Conservation (phyloP, 2,888 invertebrate species). For the Incurvaria masculella region DNA sequence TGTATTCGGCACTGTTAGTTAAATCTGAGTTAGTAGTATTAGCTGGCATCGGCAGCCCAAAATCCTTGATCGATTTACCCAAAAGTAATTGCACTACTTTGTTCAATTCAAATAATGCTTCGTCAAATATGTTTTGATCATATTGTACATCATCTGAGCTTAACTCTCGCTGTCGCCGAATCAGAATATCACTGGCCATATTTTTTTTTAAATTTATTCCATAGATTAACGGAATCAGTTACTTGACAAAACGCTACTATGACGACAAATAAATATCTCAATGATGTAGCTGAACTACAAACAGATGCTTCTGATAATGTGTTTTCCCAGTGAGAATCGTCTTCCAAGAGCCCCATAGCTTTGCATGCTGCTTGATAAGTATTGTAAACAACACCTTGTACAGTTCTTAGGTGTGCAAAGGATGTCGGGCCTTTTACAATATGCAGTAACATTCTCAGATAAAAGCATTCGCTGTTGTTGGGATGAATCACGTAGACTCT, state of each 20-base stretch:
- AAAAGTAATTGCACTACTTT: conserved; percentile 3
- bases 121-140: background rate
- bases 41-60: too few relatives aligned
- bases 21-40: too few relatives aligned
- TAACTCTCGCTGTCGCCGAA: conserved; percentile 1
- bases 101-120: conserved; percentile 5
- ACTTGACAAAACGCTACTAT: conserved; percentile 9
- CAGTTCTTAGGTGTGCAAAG: conserved; percentile 12
- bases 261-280: conserved; percentile 8
- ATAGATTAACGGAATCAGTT: conserved; percentile 5
- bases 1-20: too few relatives aligned
- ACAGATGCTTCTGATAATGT: conserved; percentile 19
- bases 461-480: background rate
- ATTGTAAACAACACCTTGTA: conserved; percentile 10
- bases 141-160: background rate
- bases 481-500: background rate
- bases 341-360: conserved; percentile 22
- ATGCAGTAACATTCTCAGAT: conserved; percentile 13
- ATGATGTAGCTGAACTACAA: conserved; percentile 12
- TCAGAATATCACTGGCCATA: conserved; percentile 16
- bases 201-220: conserved; percentile 6
- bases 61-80: too few relatives aligned
- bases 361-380: conserved; percentile 21
- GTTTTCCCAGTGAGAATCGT: conserved; percentile 23
- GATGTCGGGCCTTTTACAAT: conserved; percentile 12